Conservation (phyloP, 1,140 invertebrate species). For the Cyphomyrmex costatus region DNA sequence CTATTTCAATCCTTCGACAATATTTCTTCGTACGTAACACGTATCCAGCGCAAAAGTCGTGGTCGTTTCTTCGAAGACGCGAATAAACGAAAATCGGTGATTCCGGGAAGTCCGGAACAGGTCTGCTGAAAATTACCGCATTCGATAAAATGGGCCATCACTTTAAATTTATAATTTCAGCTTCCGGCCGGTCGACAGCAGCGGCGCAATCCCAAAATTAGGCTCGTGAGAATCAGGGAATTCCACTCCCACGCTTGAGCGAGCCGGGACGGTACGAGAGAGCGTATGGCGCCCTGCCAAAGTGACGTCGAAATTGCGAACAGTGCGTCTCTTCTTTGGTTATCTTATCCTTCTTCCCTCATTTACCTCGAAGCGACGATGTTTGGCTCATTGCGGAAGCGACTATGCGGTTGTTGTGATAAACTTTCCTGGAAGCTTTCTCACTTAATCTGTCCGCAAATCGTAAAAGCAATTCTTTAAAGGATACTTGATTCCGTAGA, state of each 20-base stretch:
- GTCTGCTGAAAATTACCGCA: constrained; percentile 21
- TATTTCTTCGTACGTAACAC: constrained; percentile 1
- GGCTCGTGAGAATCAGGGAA: constrained; percentile 78
- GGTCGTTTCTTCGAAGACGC: background rate
- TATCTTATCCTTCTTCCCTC: constrained; percentile 58
- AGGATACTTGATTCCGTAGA: background rate
- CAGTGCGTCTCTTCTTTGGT: constrained; percentile 53
- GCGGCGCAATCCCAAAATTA: constrained; percentile 70
- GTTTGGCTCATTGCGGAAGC: constrained; percentile 54
- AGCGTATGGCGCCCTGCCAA: constrained; percentile 67
- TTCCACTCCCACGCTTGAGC: constrained; percentile 75
- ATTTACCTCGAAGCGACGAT: constrained; percentile 36
- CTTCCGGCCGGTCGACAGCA: constrained; percentile 54
- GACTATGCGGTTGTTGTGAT: constrained; percentile 15
- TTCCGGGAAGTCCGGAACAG: constrained; percentile 45
- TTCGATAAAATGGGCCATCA: constrained; percentile 59
- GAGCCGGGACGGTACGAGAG: constrained; percentile 25
- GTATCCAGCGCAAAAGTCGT: background rate
- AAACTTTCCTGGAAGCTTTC: constrained; percentile 49
- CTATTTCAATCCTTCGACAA: background rate
- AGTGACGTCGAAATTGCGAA: constrained; percentile 67
- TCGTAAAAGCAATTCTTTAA: background rate
- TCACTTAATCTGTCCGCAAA: background rate
- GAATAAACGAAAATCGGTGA: constrained; percentile 6
- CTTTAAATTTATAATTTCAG: constrained; percentile 72